Evolutionary conservation across 2,113 vertebrate species (phyloP).

Genomic region (Geothlypis trichas): DNA sequence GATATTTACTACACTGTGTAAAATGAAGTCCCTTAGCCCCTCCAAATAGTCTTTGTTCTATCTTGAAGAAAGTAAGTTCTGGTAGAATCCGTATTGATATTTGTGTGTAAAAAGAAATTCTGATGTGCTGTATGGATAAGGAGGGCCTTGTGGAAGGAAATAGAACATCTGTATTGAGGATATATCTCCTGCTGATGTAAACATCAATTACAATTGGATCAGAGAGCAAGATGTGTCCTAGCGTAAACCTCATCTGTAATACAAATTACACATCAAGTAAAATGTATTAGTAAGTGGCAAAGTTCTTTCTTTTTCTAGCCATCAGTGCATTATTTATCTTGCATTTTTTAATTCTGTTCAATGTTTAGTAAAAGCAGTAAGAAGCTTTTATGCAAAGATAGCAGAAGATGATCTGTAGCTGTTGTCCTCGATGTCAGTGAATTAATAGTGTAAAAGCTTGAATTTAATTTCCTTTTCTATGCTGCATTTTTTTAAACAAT

Average conservation of each 20-base stretch:
- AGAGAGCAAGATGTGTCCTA: background rate
- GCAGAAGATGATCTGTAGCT: background rate
- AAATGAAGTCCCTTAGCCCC: background rate
- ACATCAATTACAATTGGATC: background rate
- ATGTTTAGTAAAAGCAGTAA: background rate
- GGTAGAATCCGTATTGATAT: background rate
- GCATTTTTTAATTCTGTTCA: background rate
- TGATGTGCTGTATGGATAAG: background rate
- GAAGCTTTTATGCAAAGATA: background rate
- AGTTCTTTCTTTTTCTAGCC: background rate
- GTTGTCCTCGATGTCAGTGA: background rate
- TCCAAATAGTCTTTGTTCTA: constrained; percentile 35
- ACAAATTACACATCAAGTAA: background rate
- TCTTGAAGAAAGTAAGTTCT: background rate
- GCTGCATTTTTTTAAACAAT: background rate
- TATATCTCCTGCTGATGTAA: background rate
- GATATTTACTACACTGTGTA: constrained; percentile 22
- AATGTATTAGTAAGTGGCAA: background rate
- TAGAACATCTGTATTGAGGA: background rate
- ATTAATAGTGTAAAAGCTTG: background rate
- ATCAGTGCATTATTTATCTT: background rate
- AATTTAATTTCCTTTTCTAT: background rate
- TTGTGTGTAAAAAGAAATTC: background rate
- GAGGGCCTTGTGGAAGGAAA: background rate
- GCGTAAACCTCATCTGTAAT: background rate